Evolutionary conservation across 2,113 vertebrate genomes (phyloP).

Genomic region (Sminthopsis crassicaudata): DNA sequence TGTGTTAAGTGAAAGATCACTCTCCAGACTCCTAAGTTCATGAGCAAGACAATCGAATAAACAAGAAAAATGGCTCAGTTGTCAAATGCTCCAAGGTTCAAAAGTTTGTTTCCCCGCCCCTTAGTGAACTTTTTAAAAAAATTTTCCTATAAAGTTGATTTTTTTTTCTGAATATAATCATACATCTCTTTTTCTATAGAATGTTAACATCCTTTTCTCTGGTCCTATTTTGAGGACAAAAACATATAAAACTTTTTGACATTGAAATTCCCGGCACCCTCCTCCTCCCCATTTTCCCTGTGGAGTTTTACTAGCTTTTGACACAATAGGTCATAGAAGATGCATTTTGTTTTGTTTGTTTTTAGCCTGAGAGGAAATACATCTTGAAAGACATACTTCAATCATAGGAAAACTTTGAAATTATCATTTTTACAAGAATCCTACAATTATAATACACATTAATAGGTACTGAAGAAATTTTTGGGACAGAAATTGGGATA

Average conservation of each 20-base stretch:
- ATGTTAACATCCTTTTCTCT: conserved; percentile 39
- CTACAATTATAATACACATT: background rate
- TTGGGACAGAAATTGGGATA: background rate
- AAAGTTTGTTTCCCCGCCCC: conserved; percentile 62
- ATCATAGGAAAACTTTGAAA: conserved; percentile 45
- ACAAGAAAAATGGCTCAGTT: conserved; percentile 10
- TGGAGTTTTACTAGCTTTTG: conserved; percentile 6
- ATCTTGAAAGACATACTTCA: background rate
- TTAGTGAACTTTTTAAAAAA: conserved; percentile 28
- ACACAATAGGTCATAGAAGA: background rate
- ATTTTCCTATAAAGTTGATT: conserved; percentile 67
- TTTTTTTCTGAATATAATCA: conserved; percentile 56
- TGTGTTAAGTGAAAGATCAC: background rate
- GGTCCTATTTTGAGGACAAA: background rate
- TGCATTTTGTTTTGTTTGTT: background rate
- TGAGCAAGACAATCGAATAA: background rate
- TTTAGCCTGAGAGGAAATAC: background rate
- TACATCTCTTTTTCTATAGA: conserved; percentile 47
- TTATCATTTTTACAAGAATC: conserved; percentile 27
- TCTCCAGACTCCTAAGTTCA: background rate
- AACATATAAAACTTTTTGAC: conserved; percentile 7
- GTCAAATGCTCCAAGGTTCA: conserved; percentile 37
- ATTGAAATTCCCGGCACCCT: background rate
- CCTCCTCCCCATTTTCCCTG: fast-evolving
- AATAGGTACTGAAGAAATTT: background rate